Percentiles rank a stretch among this genome's conserved stretches.
phyloP scores from a whole-genome alignment of 2,888 invertebrate species.

The Cylindroiulus punctatus region DNA sequence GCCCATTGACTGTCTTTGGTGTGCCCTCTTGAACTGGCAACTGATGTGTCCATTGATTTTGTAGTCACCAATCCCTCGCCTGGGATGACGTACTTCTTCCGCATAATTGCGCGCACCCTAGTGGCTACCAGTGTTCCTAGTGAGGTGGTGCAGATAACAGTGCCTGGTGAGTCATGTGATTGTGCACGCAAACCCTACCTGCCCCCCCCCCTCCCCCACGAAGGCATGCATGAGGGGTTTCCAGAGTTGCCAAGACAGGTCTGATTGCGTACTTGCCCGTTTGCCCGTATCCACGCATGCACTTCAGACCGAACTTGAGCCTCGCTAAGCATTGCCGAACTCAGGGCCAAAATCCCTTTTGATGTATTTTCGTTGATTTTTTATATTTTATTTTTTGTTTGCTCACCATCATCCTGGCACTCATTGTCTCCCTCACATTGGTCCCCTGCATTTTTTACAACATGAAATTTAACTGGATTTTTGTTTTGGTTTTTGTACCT shows the following conservation, averaged over 20 bases:
- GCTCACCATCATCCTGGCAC: constrained; percentile 40
- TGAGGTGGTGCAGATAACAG: constrained; percentile 87
- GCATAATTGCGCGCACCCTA: constrained; percentile 87
- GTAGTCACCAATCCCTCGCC: constrained; percentile 90
- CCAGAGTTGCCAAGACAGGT: neutral
- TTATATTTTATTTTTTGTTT: neutral
- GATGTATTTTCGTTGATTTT: neutral
- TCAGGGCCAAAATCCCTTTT: neutral
- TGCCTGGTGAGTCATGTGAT: constrained; percentile 69
- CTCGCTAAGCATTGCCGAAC: neutral
- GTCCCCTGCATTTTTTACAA: neutral
- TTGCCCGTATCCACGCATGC: neutral
- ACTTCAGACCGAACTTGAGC: neutral
- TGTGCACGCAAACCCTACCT: neutral
- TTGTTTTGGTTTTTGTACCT: neutral
- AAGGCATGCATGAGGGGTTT: constrained; percentile 18
- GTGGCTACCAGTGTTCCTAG: constrained; percentile 84
- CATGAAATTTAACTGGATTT: neutral
- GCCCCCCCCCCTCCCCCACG: neutral
- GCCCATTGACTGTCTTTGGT: neutral
- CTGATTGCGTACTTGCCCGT: neutral
- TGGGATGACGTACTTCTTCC: constrained; percentile 90
- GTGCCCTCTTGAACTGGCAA: constrained; percentile 28
- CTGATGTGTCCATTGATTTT: constrained; percentile 61
- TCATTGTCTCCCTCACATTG: neutral